Base-by-base conservation (phyloP, 2,797 vertebrate genomes). In the Sphenodon punctatus region DNA sequence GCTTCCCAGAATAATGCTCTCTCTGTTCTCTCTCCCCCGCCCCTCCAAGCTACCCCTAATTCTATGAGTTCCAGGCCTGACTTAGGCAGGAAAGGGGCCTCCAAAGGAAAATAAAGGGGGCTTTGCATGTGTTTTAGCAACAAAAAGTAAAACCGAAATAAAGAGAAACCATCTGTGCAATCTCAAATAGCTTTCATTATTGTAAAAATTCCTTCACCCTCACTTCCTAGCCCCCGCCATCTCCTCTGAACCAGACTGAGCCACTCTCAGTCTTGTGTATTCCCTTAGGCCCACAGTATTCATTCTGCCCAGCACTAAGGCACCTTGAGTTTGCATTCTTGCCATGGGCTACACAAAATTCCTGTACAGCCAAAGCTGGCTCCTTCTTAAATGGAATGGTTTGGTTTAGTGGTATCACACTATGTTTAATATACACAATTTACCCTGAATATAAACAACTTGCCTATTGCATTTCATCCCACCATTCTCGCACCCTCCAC, bases 161-260 rank as follows among this genome's bases (percentile, higher is more conserved):
- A 89, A 91, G 66, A 78, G 87, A 85, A 94, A 91, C 85, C 92
- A 92, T 91, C 85, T 93, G 91, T 91, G 72, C 70, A 75, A 74
- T 86, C 84, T 93, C 86, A 88, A 88, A 25, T 89, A 84, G 78
- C 86, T 84, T 75, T 69, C 22, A 63, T 59, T 75, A 1, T 0
- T 58, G 46, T 36, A 41, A 41, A 80, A 87, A 89, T 10, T 49
- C 19, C n/a, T 1, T 71, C 60, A 48, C 30, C 45, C 65, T 80
- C 63, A 17, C 75, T 12, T 61, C 22, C 59, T 66, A 59, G 32
- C 10, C 36, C 38, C 39, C 66, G 51, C 53, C 67, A 53, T 84
- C 36, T 84, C 46, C 12, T 59, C 45, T 71, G 63, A 19, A 56
- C 3, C n/a, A 46, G 38, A 10, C 70, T 38, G 61, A 89, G 56